These are phyloP conservation scores for Macrosoma leucophasiata DNA, from an alignment of 2,888 invertebrate genomes.

Conservation along the genomic window DNA sequence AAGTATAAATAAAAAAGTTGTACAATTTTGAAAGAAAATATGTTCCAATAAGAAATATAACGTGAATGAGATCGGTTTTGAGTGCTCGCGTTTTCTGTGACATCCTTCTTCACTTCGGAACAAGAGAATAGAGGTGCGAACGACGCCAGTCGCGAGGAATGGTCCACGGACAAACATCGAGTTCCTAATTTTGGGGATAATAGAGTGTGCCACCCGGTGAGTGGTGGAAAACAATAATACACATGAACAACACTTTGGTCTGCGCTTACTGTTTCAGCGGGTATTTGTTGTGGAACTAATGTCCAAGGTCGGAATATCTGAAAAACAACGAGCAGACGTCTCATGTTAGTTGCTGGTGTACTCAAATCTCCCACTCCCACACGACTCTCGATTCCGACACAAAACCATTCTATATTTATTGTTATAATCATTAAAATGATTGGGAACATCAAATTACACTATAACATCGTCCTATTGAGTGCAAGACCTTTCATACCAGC, in stretches of 20 bases:
- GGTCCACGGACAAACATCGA: slow-evolving; percentile 38
- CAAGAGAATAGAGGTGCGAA: slow-evolving; percentile 36
- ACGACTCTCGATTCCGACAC: too few relatives aligned
- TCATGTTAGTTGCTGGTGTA: slow-evolving; percentile 62
- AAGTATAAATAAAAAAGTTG: slow-evolving; percentile 45
- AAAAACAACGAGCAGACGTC: slow-evolving; percentile 70
- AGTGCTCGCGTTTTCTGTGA: slow-evolving; percentile 40
- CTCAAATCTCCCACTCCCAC: slow-evolving; percentile 49
- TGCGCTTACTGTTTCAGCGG: slow-evolving; percentile 73
- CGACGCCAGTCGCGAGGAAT: slow-evolving; percentile 37
- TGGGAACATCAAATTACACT: too few relatives aligned
- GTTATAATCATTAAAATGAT: too few relatives aligned
- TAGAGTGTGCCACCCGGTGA: slow-evolving; percentile 57
- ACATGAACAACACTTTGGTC: slow-evolving; percentile 67
- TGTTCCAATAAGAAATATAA: slow-evolving; percentile 45
- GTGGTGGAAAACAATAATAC: slow-evolving; percentile 68
- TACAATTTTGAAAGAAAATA: slow-evolving; percentile 55
- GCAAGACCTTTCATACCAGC: too few relatives aligned
- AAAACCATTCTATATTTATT: too few relatives aligned
- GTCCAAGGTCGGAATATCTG: slow-evolving; percentile 74
- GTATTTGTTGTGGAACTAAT: slow-evolving; percentile 69
- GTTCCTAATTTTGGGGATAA: slow-evolving; percentile 37
- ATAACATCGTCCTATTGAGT: too few relatives aligned
- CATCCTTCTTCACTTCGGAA: slow-evolving; percentile 15
- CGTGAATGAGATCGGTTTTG: slow-evolving; percentile 50